Conservation (phyloP, 2,888 invertebrate genomes). For the Pachymerium ferrugineum region DNA sequence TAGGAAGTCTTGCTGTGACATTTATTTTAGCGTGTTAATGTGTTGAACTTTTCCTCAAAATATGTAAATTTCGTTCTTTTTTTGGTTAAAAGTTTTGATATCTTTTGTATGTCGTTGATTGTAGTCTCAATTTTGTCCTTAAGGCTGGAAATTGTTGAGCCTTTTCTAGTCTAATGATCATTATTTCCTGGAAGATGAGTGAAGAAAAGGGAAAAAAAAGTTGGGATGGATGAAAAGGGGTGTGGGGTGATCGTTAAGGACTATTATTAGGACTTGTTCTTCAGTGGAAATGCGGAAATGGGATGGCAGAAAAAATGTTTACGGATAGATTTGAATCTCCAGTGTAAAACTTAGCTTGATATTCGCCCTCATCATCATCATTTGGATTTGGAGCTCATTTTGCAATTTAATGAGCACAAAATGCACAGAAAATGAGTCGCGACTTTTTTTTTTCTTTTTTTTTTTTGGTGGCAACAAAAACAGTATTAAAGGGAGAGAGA, state of each 20-base stretch:
- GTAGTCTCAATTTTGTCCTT: not conserved
- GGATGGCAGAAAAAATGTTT: not conserved
- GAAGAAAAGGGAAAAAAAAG: not conserved
- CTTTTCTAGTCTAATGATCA: conserved; percentile 4
- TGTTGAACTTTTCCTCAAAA: too few species aligned
- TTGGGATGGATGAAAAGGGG: not conserved
- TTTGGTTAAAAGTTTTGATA: too few species aligned
- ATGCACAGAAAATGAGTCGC: not conserved
- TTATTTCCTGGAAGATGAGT: conserved; percentile 13
- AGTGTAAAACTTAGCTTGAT: not conserved
- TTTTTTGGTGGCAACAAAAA: not conserved
- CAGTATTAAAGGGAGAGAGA: not conserved
- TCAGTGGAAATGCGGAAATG: not conserved
- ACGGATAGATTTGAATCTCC: not conserved
- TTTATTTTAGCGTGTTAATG: too few species aligned
- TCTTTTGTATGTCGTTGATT: not conserved
- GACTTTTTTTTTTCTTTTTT: not conserved
- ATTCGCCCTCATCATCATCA: not conserved
- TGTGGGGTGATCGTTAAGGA: not conserved
- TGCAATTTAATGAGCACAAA: conserved; percentile 8
- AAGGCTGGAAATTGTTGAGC: not conserved
- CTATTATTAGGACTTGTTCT: not conserved
- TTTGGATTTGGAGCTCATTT: not conserved
- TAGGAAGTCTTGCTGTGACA: too few species aligned
- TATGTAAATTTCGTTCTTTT: too few species aligned